Conservation (phyloP, 2,888 invertebrate genomes). For the Rhimphoctona megacephalus region DNA sequence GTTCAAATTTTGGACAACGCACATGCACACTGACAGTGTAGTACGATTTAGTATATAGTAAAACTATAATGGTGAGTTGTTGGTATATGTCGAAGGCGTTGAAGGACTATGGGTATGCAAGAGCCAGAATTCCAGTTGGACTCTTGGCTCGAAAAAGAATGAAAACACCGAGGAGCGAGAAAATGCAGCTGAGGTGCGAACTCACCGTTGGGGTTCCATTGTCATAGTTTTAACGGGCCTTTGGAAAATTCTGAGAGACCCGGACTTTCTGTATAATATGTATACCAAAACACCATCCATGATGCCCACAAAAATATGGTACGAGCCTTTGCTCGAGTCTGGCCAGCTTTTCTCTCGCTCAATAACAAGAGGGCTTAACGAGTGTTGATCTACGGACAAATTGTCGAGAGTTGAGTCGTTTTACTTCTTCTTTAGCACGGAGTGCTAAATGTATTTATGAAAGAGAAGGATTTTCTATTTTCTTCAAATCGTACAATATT, state of each 20-base stretch:
- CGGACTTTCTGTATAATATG: background rate
- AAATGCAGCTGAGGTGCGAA: constrained; percentile 75
- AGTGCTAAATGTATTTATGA: too few relatives aligned
- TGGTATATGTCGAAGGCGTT: constrained; percentile 33
- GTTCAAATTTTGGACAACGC: constrained; percentile 47
- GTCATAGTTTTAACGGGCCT: constrained; percentile 61
- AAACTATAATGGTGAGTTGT: constrained; percentile 32
- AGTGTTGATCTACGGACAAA: background rate
- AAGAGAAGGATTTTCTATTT: constrained; percentile 28
- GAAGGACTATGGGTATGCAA: constrained; percentile 36
- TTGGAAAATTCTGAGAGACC: constrained; percentile 55
- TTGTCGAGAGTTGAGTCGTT: background rate
- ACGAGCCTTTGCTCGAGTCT: background rate
- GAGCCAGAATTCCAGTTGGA: constrained; percentile 55
- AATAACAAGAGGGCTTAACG: background rate
- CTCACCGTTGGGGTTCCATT: constrained; percentile 73
- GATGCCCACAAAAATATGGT: constrained; percentile 50
- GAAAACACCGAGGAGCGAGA: constrained; percentile 29
- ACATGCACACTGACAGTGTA: background rate
- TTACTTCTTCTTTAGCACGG: background rate
- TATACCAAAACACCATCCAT: constrained; percentile 64
- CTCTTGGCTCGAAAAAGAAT: constrained; percentile 17
- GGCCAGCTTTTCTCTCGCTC: background rate
- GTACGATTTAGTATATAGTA: constrained; percentile 32
- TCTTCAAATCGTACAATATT: constrained; percentile 29